These are phyloP conservation scores for Cylloceria caligata DNA, from an alignment of 2,888 invertebrate genomes.

Conservation along the genomic window DNA sequence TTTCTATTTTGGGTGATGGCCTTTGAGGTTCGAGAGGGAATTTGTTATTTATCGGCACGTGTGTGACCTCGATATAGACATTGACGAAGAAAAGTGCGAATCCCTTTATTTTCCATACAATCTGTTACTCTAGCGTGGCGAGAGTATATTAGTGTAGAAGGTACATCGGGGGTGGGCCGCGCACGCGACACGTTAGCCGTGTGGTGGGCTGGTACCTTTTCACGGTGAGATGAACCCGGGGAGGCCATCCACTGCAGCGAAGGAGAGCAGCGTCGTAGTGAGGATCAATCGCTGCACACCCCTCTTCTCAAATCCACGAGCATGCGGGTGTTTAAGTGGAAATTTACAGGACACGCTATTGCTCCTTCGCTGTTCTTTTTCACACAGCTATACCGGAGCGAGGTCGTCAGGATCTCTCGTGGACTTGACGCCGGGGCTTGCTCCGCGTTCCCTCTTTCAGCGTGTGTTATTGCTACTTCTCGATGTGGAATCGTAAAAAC, in stretches of 20 bases:
- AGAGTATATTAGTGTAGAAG: not conserved
- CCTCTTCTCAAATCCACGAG: not conserved
- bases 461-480: not conserved
- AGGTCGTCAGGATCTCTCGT: constrained; percentile 33
- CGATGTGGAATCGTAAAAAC: constrained; percentile 32
- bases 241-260: not conserved
- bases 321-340: constrained; percentile 50
- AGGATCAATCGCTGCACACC: constrained; percentile 33
- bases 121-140: not conserved
- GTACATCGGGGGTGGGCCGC: not conserved
- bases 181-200: constrained; percentile 15
- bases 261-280: constrained; percentile 13
- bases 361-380: constrained; percentile 10
- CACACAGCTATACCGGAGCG: constrained; percentile 16
- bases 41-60: constrained; percentile 34
- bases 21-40: not conserved
- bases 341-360: constrained; percentile 35
- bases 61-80: constrained; percentile 5
- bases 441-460: not conserved
- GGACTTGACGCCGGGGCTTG: constrained; percentile 34
- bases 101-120: not conserved
- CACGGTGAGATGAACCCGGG: constrained; percentile 18
- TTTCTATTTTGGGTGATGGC: not conserved
- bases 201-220: constrained; percentile 18
- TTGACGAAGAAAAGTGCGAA: constrained; percentile 26